A percentile compares a stretch with the other conserved stretches of the same genome.
phyloP scores from a whole-genome alignment of 2,797 vertebrate species.

The Morelia viridis region DNA sequence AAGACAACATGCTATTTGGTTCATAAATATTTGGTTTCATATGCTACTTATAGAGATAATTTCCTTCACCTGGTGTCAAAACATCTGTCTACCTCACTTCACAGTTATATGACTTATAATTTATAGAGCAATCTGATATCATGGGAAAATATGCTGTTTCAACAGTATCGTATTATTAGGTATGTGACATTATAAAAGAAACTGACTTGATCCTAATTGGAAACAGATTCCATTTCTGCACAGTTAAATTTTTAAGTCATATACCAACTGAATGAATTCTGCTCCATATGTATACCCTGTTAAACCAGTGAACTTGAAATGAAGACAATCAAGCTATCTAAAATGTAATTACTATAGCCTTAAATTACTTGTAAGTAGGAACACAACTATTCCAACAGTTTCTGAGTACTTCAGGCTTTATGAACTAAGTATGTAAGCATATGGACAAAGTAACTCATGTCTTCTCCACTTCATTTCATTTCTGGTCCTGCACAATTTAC shows the following conservation, averaged over 20 bases:
- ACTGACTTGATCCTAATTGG: background rate
- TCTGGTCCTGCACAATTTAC: background rate
- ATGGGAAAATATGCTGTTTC: background rate
- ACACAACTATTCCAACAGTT: background rate
- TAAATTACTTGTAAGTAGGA: background rate
- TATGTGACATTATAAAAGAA: background rate
- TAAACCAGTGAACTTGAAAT: background rate
- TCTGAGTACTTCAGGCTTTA: background rate
- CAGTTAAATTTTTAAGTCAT: background rate
- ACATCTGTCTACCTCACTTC: background rate
- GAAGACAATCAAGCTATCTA: background rate
- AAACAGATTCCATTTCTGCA: background rate
- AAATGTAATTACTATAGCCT: background rate
- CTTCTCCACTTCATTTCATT: background rate
- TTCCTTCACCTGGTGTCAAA: background rate
- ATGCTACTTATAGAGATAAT: background rate
- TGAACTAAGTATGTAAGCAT: background rate
- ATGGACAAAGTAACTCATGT: background rate
- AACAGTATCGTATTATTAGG: background rate
- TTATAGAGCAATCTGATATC: conserved; percentile 1
- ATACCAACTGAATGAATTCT: background rate
- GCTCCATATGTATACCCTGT: background rate
- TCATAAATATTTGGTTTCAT: background rate
- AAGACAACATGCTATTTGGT: background rate
- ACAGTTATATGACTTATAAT: background rate